Evolutionary conservation across 1,140 invertebrate species (phyloP).

Genomic region (Drosophila pallidifrons): DNA sequence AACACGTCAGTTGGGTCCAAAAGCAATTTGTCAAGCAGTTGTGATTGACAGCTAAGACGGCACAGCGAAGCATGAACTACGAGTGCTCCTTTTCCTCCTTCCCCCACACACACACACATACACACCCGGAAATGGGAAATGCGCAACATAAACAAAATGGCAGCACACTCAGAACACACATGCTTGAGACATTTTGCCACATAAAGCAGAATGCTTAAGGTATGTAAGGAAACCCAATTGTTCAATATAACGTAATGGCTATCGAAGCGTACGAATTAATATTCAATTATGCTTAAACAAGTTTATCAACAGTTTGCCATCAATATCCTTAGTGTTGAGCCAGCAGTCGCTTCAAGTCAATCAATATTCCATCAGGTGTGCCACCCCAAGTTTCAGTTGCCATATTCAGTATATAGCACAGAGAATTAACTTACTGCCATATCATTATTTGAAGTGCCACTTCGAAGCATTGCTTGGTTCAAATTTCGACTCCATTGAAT

Average conservation of each 20-base stretch:
- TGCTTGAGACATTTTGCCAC: conserved; percentile 26
- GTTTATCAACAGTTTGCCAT: conserved; percentile 39
- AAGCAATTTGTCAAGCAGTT: conserved; percentile 82
- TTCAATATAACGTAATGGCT: conserved; percentile 39
- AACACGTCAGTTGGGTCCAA: conserved; percentile 73
- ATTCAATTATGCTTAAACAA: conserved; percentile 70
- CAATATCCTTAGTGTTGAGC: not conserved
- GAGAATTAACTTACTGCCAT: not conserved
- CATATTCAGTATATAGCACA: not conserved
- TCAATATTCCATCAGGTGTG: conserved; percentile 34
- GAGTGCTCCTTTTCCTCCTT: not conserved
- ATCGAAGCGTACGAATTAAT: conserved; percentile 69
- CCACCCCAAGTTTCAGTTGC: not conserved
- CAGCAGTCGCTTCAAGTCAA: conserved; percentile 30
- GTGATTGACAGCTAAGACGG: conserved; percentile 77
- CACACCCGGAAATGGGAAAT: conserved; percentile 45
- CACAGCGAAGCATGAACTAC: conserved; percentile 54
- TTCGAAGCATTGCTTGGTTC: not conserved
- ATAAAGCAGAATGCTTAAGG: conserved; percentile 23
- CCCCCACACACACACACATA: too few species aligned
- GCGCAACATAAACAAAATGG: conserved; percentile 70
- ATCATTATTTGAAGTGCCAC: conserved; percentile 11
- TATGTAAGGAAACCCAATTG: conserved; percentile 46
- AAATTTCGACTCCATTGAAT: conserved; percentile 9
- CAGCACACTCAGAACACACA: conserved; percentile 17